Evolutionary conservation across 2,113 vertebrate species (phyloP).

Genomic region (Salvelinus fontinalis): DNA sequence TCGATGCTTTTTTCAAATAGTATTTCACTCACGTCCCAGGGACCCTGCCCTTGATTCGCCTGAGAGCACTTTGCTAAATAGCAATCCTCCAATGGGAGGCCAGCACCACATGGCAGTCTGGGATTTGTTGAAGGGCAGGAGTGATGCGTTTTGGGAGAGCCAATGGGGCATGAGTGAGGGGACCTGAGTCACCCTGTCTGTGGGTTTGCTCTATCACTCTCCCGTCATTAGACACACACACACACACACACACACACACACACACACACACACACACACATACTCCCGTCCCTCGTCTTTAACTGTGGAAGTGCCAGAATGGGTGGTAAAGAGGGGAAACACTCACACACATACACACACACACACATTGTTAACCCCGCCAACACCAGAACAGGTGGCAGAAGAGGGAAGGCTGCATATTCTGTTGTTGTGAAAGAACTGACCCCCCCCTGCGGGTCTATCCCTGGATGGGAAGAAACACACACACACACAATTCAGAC

Average conservation of each 20-base stretch:
- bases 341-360: neutral
- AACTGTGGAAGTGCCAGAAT: constrained; percentile 35
- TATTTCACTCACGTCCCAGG: constrained; percentile 48
- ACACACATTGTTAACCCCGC: constrained; percentile 19
- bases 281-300: constrained; percentile 9
- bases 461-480: constrained; percentile 35
- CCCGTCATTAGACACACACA: constrained; percentile 39
- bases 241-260: constrained; percentile 16
- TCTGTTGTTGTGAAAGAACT: constrained; percentile 41
- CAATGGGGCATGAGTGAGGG: constrained; percentile 66
- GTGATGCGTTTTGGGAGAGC: constrained; percentile 67
- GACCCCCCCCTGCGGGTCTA: constrained; percentile 36
- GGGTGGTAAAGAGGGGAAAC: constrained; percentile 25
- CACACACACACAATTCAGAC: constrained; percentile 27
- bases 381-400: constrained; percentile 66
- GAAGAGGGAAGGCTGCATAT: constrained; percentile 51
- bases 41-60: constrained; percentile 69
- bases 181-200: constrained; percentile 66
- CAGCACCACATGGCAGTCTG: constrained; percentile 72
- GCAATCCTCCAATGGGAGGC: constrained; percentile 70
- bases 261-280: constrained; percentile 15
- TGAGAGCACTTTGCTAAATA: constrained; percentile 74
- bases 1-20: constrained; percentile 33
- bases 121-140: constrained; percentile 72
- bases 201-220: constrained; percentile 62